Evolutionary conservation across 92 coral and sea anemone genomes (phyloP), one percentile per base, ranked within the genome.

Genomic region (Bergia sp.): DNA sequence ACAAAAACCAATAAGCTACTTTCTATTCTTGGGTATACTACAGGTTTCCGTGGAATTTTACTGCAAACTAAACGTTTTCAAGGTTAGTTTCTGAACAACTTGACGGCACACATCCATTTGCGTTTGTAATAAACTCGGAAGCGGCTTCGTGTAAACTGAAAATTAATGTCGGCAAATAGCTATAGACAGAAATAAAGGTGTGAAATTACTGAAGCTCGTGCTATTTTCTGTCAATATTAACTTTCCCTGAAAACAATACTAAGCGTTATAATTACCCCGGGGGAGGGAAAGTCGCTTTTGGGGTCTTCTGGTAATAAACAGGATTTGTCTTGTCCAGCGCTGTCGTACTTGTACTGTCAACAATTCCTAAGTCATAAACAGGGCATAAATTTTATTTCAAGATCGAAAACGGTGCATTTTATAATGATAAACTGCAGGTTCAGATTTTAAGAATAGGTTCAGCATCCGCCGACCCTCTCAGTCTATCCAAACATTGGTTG

Each of bases 201-300:
- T 13, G 49, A 74, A 36, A 74, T 3, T 16, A 42, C 39, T 7
- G 21, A 39, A 74, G 47, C 42, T 74, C n/a, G 79, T 74, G 79
- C 21, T 37, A 74, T 29, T 74, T 74, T 74, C 79, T 74, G 79
- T 74, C 79, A 74, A 74, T 74, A 74, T 40, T 73, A 38, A 73
- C 9, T 18, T 21, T 38, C n/a, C 13, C 13, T 18, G 15, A 36
- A 3, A 73, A 10, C 39, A 15, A 73, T 9, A 73, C 38, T 36
- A 11, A 5, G 11, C 38, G 77, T 12, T 37, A 10, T 73, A 3
- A 7, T n/a, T 72, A 2, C 4, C 74, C 12, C 12, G 3, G 13
- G 40, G 38, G 40, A 0, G 10, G 18, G 77, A 1, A 67, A 11
- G 38, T 21, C 9, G n/a, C 0, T 1, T 45, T 7, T 45, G 0